Evolutionary conservation across 1,140 invertebrate genomes (phyloP).

Genomic region (Palaemon carinicauda): DNA sequence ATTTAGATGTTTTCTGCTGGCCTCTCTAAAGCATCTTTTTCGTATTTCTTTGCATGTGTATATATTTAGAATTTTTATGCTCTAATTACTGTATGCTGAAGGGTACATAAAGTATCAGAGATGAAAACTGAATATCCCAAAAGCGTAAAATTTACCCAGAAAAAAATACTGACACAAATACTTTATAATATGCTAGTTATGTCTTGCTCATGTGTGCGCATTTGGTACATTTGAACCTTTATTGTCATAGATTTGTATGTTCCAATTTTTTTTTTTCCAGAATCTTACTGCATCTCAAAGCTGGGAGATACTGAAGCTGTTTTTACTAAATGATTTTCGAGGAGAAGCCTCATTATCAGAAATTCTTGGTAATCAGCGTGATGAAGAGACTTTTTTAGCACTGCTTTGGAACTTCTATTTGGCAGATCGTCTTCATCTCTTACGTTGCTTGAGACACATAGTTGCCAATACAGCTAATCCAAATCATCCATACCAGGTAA

Average conservation of each 20-base stretch:
- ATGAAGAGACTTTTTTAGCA: slow-evolving; percentile 23
- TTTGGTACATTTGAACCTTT: no score
- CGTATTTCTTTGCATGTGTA: no score
- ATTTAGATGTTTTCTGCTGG: no score
- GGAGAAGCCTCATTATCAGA: slow-evolving; percentile 19
- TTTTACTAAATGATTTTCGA: slow-evolving; percentile 35
- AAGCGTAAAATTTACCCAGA: no score
- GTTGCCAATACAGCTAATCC: slow-evolving; percentile 46
- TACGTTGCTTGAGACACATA: slow-evolving; percentile 45
- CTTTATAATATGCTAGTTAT: no score
- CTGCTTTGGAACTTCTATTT: slow-evolving; percentile 34
- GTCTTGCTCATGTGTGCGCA: no score
- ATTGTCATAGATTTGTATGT: neutral
- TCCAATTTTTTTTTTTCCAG: neutral
- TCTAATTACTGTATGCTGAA: no score
- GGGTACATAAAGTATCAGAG: no score
- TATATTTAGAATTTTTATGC: no score
- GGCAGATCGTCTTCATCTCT: slow-evolving; percentile 34
- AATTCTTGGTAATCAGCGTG: slow-evolving; percentile 35
- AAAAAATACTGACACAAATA: no score
- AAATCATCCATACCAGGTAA: slow-evolving; percentile 47
- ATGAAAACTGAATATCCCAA: no score
- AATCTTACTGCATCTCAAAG: slow-evolving; percentile 26
- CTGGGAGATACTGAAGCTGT: slow-evolving; percentile 37
- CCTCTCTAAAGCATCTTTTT: no score